A percentile compares a stretch with the other conserved stretches of the same genome.
phyloP scores from a whole-genome alignment of 2,888 invertebrate species.

The Limnephilus marmoratus region DNA sequence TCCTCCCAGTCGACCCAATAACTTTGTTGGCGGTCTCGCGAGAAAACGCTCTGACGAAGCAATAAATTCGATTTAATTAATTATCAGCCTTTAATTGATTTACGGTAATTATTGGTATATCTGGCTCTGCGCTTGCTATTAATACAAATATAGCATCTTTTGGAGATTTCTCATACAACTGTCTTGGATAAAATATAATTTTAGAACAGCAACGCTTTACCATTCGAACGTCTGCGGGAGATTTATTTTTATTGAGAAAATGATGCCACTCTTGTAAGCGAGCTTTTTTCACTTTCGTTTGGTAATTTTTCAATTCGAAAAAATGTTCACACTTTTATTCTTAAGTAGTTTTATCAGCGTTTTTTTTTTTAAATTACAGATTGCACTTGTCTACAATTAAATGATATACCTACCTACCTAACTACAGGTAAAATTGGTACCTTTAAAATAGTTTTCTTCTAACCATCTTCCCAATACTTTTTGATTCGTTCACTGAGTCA shows the following conservation, averaged over 20 bases:
- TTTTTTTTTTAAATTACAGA: too few species aligned
- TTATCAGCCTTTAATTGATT: conserved; percentile 64
- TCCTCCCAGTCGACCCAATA: conserved; percentile 2
- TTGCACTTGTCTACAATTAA: too few species aligned
- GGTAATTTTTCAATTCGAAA: not conserved
- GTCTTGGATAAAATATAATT: not conserved
- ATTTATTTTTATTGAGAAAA: conserved; percentile 4
- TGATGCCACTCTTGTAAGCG: not conserved
- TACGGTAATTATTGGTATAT: conserved; percentile 45
- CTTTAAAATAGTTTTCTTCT: too few species aligned
- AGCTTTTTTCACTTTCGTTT: not conserved
- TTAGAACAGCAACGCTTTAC: not conserved
- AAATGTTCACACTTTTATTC: not conserved
- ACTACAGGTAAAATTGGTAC: too few species aligned
- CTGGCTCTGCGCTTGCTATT: not conserved
- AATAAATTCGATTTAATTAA: conserved; percentile 62
- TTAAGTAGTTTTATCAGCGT: not conserved
- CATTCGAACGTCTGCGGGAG: not conserved
- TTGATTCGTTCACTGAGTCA: too few species aligned
- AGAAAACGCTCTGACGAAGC: conserved; percentile 32
- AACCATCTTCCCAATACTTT: too few species aligned
- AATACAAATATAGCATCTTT: not conserved
- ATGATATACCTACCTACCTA: too few species aligned
- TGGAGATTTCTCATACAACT: not conserved
- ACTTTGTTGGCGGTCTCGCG: conserved; percentile 54